phyloP scores from a whole-genome alignment of 2,797 vertebrate species.

The Gouania willdenowi region DNA sequence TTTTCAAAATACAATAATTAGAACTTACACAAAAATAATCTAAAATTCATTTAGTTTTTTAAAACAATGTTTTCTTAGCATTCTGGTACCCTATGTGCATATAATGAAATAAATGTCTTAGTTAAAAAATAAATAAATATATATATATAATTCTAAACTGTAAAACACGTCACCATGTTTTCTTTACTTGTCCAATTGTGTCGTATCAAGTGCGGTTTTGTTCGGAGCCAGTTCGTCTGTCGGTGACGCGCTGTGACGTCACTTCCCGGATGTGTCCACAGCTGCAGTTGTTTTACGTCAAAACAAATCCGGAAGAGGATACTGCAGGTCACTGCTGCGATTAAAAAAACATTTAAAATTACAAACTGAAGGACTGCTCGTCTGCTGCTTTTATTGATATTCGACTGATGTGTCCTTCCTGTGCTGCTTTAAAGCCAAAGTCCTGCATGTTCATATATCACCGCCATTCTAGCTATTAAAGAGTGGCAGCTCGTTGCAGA shows the following conservation, averaged over 20 bases:
- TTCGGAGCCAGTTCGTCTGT: not conserved
- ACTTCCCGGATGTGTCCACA: conserved; percentile 49
- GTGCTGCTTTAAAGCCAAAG: not conserved
- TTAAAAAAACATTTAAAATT: not conserved
- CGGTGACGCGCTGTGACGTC: conserved; percentile 43
- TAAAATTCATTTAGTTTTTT: no score
- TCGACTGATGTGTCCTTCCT: not conserved
- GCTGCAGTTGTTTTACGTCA: conserved; percentile 33
- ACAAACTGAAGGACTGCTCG: not conserved
- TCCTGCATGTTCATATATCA: conserved; percentile 19
- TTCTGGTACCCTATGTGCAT: no score
- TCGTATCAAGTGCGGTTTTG: no score
- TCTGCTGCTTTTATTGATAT: not conserved
- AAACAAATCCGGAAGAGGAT: conserved; percentile 66
- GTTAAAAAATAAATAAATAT: no score
- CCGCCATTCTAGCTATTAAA: not conserved
- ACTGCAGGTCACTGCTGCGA: conserved; percentile 18
- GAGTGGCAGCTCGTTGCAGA: conserved; percentile 6
- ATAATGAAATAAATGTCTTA: no score
- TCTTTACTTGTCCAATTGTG: no score
- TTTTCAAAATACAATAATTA: no score
- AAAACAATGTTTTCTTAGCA: no score
- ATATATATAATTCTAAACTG: no score
- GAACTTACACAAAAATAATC: no score
- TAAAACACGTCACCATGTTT: no score